These are phyloP conservation scores for Phalera bucephala DNA, from an alignment of 2,888 invertebrate species.

Conservation along the genomic window DNA sequence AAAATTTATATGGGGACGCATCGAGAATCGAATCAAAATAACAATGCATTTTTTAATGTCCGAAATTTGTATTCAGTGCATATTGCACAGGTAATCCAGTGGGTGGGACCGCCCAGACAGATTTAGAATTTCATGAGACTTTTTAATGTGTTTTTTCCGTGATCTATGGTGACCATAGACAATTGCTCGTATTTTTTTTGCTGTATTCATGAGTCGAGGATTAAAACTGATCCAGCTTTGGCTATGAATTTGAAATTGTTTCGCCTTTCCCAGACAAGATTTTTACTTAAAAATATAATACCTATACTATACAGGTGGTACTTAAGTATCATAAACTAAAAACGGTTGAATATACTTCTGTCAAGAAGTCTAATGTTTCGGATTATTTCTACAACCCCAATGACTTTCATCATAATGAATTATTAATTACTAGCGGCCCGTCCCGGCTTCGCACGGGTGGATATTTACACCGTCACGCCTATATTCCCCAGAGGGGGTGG, in stretches of 20 bases:
- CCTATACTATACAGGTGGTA: too few relatives aligned
- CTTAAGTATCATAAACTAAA: too few relatives aligned
- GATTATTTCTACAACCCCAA: too few relatives aligned
- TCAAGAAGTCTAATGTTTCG: too few relatives aligned
- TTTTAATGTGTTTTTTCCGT: slow-evolving; percentile 43
- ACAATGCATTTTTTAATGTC: slow-evolving; percentile 61
- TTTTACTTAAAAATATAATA: too few relatives aligned
- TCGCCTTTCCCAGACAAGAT: too few relatives aligned
- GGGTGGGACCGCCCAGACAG: slow-evolving; percentile 61
- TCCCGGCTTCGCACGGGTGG: too few relatives aligned
- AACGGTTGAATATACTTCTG: too few relatives aligned
- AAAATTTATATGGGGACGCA: slow-evolving; percentile 63
- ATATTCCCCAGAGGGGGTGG: too few relatives aligned
- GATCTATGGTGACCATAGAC: slow-evolving; percentile 22
- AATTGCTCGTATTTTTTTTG: slow-evolving; percentile 18
- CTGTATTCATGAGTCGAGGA: slow-evolving; percentile 13
- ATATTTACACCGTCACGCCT: too few relatives aligned
- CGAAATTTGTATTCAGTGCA: slow-evolving; percentile 69
- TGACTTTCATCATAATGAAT: too few relatives aligned
- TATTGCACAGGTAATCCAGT: slow-evolving; percentile 68
- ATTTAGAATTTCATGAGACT: slow-evolving; percentile 64
- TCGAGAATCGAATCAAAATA: slow-evolving; percentile 61
- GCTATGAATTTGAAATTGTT: neutral
- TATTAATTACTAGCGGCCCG: too few relatives aligned
- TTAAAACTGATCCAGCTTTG: slow-evolving; percentile 3